Base-by-base conservation (phyloP, 2,797 vertebrate species). In the Gymnothorax javanicus region DNA sequence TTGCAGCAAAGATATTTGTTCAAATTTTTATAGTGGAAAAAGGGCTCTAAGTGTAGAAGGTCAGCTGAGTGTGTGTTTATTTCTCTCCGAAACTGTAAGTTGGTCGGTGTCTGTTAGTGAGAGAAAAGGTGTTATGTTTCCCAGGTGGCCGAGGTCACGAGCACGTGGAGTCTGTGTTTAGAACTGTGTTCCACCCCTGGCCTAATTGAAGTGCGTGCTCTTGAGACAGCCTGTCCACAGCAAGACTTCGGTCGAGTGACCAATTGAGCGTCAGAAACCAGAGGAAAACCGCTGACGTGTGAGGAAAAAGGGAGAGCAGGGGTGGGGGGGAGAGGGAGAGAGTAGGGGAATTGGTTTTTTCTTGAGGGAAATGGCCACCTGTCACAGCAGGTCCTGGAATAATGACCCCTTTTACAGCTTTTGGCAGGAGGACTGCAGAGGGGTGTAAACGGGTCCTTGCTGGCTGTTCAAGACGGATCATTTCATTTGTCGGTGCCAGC, bases 351-450 rank as follows among this genome's bases (percentile, higher is more conserved):
- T 79, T 15, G 9, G 9, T 77, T 52, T 60, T 69, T 86, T 60
- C 23, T 69, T 57, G 85, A 85, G 54, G 56, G 57, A 87, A 84
- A 2, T 23, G 54, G 43, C 86, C 88, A 54, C 86, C 86, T 86
- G 67, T 87, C 88, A 67, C 67, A 64, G 81, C 71, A 56, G 13
- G 43, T 7, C 75, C 67, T 25, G 50, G 83, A 73, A 52, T 75
- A 83, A 89, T 77, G 15, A 43, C 25, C 75, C 84, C 82, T 85
- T 83, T 88, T 71, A 85, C 81, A 50, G 33, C 77, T n/a, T 81
- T 64, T 59, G 87, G 62, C 87, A 71, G 84, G 84, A 56, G 83
- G 59, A 50, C 15, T 58, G 23, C 33, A 3, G 77, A 82, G 56
- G 84, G 77, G 4, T 82, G 62, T 82, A 12, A 67, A 67, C 25